Base-by-base conservation (phyloP, 2,113 vertebrate genomes). In the Mola mola region DNA sequence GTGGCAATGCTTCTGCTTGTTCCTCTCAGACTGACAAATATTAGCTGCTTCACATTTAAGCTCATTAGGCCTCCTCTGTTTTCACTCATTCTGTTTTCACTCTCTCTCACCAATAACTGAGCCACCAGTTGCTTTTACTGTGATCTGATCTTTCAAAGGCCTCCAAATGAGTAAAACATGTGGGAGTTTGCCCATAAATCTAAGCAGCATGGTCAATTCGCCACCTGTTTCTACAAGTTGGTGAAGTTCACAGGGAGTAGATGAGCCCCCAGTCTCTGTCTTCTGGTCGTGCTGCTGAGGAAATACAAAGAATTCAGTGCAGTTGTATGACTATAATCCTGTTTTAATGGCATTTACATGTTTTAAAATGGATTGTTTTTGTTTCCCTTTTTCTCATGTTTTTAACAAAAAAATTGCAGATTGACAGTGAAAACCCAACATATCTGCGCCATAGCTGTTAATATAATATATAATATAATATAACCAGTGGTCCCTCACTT, bases 161-260 rank as follows among this genome's bases (percentile, higher is more conserved):
- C 67, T 53, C 60, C 34, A 75, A 87, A 90, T 86, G 80, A 81
- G 70, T 78, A 72, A 70, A 88, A 85, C 85, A 90, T 77, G 57
- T 85, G 85, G 80, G 78, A 82, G 79, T 55, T 75, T 55, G 55
- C 38, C 67, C 81, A 57, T 87, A 86, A 86, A 86, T 85, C 74
- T 62, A 2, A 63, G 52, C 11, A 4, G 49, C 71, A 55, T 10
- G 38, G 74, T 56, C 72, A 66, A 46, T 81, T 79, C 64, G 76
- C 80, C 88, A 90, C 87, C 85, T 87, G 87, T 88, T 90, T 40
- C 68, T 66, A 13, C 12, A 66, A 52, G 42, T 46, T 73, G 64
- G 29, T 51, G 40, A 63, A 66, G 66, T 53, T 78, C 71, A 72
- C 67, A 38, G 81, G 69, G 58, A 70, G 26, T 76, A 21, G 61